These are phyloP conservation scores for Fabriciana adippe DNA, from an alignment of 2,888 invertebrate genomes.

Conservation along the genomic window DNA sequence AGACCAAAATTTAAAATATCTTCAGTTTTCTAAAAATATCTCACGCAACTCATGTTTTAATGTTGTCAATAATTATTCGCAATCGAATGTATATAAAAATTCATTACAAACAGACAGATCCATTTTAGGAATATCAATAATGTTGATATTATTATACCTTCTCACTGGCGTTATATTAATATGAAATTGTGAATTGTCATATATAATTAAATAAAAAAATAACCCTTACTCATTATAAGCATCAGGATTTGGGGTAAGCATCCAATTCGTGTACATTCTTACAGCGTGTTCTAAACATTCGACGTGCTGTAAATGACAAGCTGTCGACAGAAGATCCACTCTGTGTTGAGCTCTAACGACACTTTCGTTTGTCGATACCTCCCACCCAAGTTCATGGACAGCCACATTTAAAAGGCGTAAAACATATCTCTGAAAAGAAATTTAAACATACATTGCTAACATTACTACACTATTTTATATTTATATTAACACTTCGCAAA, in stretches of 20 bases:
- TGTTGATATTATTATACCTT: too few species aligned
- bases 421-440: slow-evolving; percentile 84
- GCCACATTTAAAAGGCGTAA: slow-evolving; percentile 84
- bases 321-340: slow-evolving; percentile 87
- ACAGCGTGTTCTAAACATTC: slow-evolving; percentile 89
- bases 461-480: neutral
- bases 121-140: too few species aligned
- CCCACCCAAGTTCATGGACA: slow-evolving; percentile 87
- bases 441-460: neutral
- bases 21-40: too few species aligned
- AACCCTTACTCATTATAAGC: slow-evolving; percentile 87
- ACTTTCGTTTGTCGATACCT: slow-evolving; percentile 83
- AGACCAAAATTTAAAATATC: too few species aligned
- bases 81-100: too few species aligned
- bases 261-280: slow-evolving; percentile 89
- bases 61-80: too few species aligned
- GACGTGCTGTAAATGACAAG: slow-evolving; percentile 88
- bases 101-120: too few species aligned
- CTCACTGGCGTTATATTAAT: too few species aligned
- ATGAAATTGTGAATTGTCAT: neutral
- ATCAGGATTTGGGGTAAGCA: slow-evolving; percentile 86
- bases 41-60: too few species aligned
- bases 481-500: too few species aligned
- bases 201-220: neutral
- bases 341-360: slow-evolving; percentile 88